A percentile compares a stretch with the other conserved stretches of the same genome.
Evolutionary conservation across 1,140 invertebrate species (phyloP).

Genomic region (Zeugodacus cucurbitae): DNA sequence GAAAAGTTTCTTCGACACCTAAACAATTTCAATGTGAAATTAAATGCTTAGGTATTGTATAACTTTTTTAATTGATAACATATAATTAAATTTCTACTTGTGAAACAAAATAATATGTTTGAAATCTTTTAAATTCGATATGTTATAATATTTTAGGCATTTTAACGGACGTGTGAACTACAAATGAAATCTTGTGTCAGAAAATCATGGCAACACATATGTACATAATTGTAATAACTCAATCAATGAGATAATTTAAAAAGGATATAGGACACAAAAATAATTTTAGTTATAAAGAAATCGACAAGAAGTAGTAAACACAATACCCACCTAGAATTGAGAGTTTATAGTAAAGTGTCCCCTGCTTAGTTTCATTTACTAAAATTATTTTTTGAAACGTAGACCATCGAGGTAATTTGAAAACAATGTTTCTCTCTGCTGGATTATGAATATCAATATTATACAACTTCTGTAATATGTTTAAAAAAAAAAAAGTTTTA

Average conservation of each 20-base stretch:
- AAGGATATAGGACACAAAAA: too few species aligned
- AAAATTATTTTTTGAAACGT: constrained; percentile 56
- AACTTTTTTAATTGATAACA: too few species aligned
- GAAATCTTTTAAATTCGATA: too few species aligned
- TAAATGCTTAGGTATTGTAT: too few species aligned
- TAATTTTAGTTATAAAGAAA: not conserved
- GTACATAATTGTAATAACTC: constrained; percentile 28
- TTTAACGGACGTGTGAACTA: too few species aligned
- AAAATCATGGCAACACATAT: too few species aligned
- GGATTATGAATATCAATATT: constrained; percentile 75
- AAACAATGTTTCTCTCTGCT: constrained; percentile 68
- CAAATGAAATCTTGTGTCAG: too few species aligned
- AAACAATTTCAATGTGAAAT: constrained; percentile 15
- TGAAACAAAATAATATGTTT: too few species aligned
- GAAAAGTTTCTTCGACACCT: constrained; percentile 70
- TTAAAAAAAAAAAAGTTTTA: not conserved
- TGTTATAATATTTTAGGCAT: too few species aligned
- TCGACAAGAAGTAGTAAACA: too few species aligned
- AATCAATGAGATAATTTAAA: too few species aligned
- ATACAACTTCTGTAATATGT: constrained; percentile 68
- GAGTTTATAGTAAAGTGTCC: constrained; percentile 70
- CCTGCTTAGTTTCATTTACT: constrained; percentile 68
- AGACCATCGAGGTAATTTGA: constrained; percentile 68
- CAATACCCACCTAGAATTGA: constrained; percentile 60
- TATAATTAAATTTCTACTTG: too few species aligned